phyloP scores from a whole-genome alignment of 2,888 invertebrate genomes.

The Argyresthia albistria region DNA sequence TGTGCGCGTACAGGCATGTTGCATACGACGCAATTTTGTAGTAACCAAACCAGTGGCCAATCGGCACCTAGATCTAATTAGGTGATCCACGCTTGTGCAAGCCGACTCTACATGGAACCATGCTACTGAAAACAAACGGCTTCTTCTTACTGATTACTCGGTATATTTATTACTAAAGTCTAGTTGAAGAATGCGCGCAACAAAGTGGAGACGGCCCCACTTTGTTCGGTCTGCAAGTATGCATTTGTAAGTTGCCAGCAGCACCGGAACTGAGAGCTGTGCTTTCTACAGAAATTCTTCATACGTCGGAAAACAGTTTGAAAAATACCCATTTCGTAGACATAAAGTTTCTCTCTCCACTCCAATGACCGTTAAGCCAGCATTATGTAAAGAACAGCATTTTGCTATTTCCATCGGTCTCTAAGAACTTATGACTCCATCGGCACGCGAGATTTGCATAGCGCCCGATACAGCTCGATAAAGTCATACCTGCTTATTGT shows the following conservation, averaged over 20 bases:
- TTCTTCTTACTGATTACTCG: slow-evolving; percentile 18
- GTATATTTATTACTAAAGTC: slow-evolving; percentile 21
- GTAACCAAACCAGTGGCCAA: slow-evolving; percentile 24
- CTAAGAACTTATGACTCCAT: slow-evolving; percentile 55
- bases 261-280: neutral
- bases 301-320: neutral
- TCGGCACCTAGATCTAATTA: slow-evolving; percentile 46
- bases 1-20: slow-evolving; percentile 3
- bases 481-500: slow-evolving; percentile 19
- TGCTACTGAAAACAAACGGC: neutral
- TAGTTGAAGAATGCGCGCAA: slow-evolving; percentile 14
- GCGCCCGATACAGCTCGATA: slow-evolving; percentile 22
- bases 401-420: slow-evolving; percentile 52
- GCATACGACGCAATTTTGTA: slow-evolving; percentile 1
- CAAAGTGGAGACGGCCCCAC: slow-evolving; percentile 8
- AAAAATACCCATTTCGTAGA: neutral
- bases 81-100: slow-evolving; percentile 30
- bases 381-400: slow-evolving; percentile 47
- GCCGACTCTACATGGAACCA: neutral
- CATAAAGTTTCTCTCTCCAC: neutral
- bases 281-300: neutral
- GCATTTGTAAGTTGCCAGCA: neutral
- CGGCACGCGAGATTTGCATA: slow-evolving; percentile 65
- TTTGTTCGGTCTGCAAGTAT: slow-evolving; percentile 3
- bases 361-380: slow-evolving; percentile 23